Percentiles rank a stretch among this genome's conserved stretches.
Evolutionary conservation across 1,140 invertebrate species (phyloP).

Genomic region (Calephelis nemesis): DNA sequence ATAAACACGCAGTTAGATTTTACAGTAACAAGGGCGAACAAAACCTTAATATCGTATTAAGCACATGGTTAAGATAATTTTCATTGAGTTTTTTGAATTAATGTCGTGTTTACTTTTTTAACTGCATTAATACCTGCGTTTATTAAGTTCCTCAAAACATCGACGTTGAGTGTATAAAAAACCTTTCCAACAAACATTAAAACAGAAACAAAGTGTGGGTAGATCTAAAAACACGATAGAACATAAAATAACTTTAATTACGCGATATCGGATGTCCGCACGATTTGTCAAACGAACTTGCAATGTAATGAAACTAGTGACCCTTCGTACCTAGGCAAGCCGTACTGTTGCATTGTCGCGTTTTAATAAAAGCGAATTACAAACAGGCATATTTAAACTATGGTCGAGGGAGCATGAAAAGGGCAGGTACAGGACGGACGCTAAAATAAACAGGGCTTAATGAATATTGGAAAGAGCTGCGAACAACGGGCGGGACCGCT

Average conservation of each 20-base stretch:
- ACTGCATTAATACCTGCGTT: not conserved
- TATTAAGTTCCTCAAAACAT: not conserved
- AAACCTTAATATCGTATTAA: too few relatives aligned
- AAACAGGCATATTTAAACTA: conserved; percentile 38
- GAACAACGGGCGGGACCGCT: conserved; percentile 6
- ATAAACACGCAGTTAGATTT: too few relatives aligned
- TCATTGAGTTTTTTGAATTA: too few relatives aligned
- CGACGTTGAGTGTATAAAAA: too few relatives aligned
- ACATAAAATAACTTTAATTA: conserved; percentile 15
- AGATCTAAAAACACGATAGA: conserved; percentile 5
- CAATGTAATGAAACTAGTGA: conserved; percentile 18
- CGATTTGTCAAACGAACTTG: conserved; percentile 14
- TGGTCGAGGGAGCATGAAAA: conserved; percentile 34
- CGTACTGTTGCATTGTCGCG: conserved; percentile 19
- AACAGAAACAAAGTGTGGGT: conserved; percentile 15
- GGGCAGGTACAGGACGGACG: conserved; percentile 28
- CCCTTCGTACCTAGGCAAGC: conserved; percentile 16
- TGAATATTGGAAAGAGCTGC: conserved; percentile 41
- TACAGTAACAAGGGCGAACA: too few relatives aligned
- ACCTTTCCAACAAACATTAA: not conserved
- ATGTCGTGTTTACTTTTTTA: not conserved
- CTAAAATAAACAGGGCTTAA: conserved; percentile 52
- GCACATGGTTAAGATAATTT: too few relatives aligned
- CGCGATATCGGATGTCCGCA: conserved; percentile 10
- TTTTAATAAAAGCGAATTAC: conserved; percentile 41